Evolutionary conservation across 2,888 invertebrate genomes (phyloP).

Genomic region (Metallyticus violacea): DNA sequence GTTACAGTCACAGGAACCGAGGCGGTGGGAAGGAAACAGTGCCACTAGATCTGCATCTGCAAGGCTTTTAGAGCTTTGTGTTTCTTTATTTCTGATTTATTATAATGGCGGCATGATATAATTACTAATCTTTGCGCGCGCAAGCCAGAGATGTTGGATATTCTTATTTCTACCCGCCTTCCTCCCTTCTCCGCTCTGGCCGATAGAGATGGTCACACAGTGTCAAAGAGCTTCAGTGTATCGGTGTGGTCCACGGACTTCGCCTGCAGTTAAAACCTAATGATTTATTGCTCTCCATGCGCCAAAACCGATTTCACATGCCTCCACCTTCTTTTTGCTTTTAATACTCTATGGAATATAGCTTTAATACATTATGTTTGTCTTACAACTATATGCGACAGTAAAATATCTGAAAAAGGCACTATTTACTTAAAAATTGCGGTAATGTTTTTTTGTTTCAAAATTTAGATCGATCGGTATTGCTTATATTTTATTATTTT

Average conservation of each 20-base stretch:
- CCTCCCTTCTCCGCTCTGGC: neutral
- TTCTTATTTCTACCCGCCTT: neutral
- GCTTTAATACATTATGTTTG: neutral
- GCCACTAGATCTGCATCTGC: constrained; percentile 10
- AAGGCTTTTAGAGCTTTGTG: neutral
- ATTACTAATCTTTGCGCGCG: constrained; percentile 13
- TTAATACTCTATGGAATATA: neutral
- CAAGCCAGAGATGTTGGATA: neutral
- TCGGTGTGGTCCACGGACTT: neutral
- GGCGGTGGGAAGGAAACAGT: too few species aligned
- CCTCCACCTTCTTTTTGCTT: neutral
- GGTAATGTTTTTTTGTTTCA: too few species aligned
- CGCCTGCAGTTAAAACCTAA: neutral
- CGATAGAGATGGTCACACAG: neutral
- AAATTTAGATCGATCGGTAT: too few species aligned
- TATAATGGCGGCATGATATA: constrained; percentile 18
- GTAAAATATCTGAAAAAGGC: neutral
- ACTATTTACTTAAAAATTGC: too few species aligned
- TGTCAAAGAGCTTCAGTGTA: neutral
- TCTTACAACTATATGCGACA: neutral
- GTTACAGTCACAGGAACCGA: neutral
- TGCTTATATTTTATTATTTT: too few species aligned
- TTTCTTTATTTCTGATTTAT: constrained; percentile 17
- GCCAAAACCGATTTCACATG: neutral
- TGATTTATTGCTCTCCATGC: neutral